Base-by-base conservation (phyloP, 2,888 invertebrate species). In the Pachymerium ferrugineum region DNA sequence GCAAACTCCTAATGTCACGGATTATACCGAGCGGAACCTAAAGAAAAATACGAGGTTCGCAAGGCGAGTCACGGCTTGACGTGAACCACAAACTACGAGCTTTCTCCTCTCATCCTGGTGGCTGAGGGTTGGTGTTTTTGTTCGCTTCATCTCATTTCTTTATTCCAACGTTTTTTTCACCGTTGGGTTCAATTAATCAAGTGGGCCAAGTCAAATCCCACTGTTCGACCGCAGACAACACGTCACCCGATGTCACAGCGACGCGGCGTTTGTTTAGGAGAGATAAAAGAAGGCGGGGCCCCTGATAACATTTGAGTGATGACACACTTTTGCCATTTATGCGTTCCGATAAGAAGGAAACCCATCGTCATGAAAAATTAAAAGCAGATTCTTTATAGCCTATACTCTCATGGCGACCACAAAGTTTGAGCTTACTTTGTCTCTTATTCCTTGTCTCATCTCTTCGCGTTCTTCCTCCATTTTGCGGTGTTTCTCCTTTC, bases 381-480 rank as follows among this genome's bases (percentile, higher is more conserved):
- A 54, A 54, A 47, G n/a, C n/a, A n/a, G n/a, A n/a, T n/a, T n/a
- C n/a, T n/a, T n/a, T n/a, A n/a, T n/a, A n/a, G n/a, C n/a, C n/a
- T n/a, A n/a, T n/a, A n/a, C n/a, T n/a, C n/a, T n/a, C n/a, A n/a
- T n/a, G n/a, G n/a, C n/a, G n/a, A n/a, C n/a, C n/a, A n/a, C n/a
- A n/a, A n/a, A n/a, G n/a, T 25, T 12, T 69, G 8, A 4, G 28
- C 87, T 83, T 83, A 98, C 97, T 93, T 99, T 99, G 86, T 97
- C 97, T 85, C 99, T 89, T 85, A 99, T 98, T 85, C 95, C 96
- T 86, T 97, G 97, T 83, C 98, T 89, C 96, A 99, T 97, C 86
- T 94, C 94, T 86, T 99, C 99, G 79, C 99, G 87, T 85, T 99
- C 98, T 82, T 94, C 96, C 85, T 99, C 98, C 97, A 98, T 97